phyloP scores from a whole-genome alignment of 2,797 vertebrate genomes.

The Pseudocheirus occidentalis region DNA sequence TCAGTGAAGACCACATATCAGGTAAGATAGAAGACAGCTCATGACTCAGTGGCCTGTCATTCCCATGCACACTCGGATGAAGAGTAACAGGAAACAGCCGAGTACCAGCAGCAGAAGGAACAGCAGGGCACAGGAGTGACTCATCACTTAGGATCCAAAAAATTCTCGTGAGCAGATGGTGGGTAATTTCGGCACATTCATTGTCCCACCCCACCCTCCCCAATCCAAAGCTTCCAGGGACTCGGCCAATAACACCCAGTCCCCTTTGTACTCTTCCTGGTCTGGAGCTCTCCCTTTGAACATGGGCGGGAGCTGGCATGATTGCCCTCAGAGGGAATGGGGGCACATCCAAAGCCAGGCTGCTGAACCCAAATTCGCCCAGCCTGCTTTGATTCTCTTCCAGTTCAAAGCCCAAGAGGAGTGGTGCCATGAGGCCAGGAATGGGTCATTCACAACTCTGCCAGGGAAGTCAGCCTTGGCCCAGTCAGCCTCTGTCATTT shows the following conservation, averaged over 20 bases:
- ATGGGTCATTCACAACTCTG: background rate
- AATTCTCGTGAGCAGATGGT: slow-evolving; percentile 60
- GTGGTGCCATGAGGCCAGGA: background rate
- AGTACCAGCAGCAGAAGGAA: slow-evolving; percentile 56
- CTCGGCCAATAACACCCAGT: slow-evolving; percentile 25
- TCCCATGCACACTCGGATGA: background rate
- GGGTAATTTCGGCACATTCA: slow-evolving; percentile 54
- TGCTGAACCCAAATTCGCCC: background rate
- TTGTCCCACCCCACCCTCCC: background rate
- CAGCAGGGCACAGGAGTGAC: slow-evolving; percentile 66
- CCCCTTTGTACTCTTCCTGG: background rate
- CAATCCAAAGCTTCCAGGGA: slow-evolving; percentile 36
- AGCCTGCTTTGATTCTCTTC: background rate
- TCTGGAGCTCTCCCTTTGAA: background rate
- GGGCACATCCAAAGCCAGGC: background rate
- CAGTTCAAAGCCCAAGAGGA: background rate
- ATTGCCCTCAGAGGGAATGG: background rate
- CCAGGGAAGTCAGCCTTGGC: background rate
- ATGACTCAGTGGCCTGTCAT: background rate
- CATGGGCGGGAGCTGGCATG: background rate
- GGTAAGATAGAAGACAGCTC: background rate
- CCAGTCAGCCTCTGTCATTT: background rate
- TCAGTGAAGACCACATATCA: background rate
- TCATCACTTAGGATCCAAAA: slow-evolving; percentile 62
- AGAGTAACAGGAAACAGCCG: slow-evolving; percentile 42